Evolutionary conservation across 2,888 invertebrate genomes (phyloP), one percentile per base, ranked within the genome.

Genomic region (Harmothoe impar): DNA sequence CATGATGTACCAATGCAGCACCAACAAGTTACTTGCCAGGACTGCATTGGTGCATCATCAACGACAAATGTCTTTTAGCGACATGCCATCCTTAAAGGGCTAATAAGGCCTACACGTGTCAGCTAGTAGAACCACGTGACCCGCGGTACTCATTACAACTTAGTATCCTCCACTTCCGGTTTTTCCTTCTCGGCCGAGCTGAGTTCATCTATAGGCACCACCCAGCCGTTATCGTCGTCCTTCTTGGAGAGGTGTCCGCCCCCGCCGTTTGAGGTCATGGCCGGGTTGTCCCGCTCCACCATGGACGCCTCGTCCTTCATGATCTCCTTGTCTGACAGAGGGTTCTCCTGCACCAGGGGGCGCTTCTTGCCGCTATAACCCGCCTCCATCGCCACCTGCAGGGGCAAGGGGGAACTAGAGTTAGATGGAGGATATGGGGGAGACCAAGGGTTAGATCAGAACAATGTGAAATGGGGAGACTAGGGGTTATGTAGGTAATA

Each of bases 261-360:
- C 17, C 77, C 86, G 1, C 92, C 91, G 25, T 92, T 91, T 12
- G 77, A 56, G 15, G 91, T 89, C 20, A 89, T 62, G 20, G 78
- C 84, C 17, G 81, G 88, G 51, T 90, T 90, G 20, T 89, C 89
- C n/a, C 86, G 90, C 77, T 92, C 91, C 43, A 84, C 68, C 89
- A 91, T 91, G 15, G 86, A 85, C 10, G 43, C 90, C 33, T 94
- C 94, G 51, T 91, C 93, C 31, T 92, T 91, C 90, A 93, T 91
- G n/a, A 94, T 94, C 72, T 93, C 93, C 0, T 91, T 89, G 90
- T 94, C 94, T 0, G 94, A 90, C 12, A 93, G 91, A 29, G 94
- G 94, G 91, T 92, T 94, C 56, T 94, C 94, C 12, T 35, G 35
- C 29, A 62, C 85, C 51, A 84, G 20, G 23, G 43, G 62, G 0